Evolutionary conservation across 2,113 vertebrate genomes (phyloP).

Genomic region (Archilochus colubris): DNA sequence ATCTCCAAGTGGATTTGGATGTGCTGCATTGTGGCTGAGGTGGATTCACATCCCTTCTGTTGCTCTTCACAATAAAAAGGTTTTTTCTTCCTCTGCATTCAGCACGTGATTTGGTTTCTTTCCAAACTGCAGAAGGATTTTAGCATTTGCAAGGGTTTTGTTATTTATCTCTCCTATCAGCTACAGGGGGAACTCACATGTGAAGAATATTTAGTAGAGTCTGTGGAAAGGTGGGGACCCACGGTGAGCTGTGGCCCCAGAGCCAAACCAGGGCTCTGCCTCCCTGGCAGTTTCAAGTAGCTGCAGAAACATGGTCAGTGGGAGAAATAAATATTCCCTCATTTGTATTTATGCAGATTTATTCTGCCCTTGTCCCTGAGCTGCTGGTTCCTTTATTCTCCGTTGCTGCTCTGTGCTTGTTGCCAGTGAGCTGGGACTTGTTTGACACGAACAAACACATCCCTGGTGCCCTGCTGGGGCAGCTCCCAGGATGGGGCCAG

Average conservation of each 20-base stretch:
- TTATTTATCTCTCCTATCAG: slow-evolving; percentile 29
- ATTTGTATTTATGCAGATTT: slow-evolving; percentile 50
- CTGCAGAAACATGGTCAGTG: neutral
- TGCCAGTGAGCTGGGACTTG: neutral
- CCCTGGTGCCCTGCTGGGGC: neutral
- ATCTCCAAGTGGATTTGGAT: slow-evolving; percentile 1
- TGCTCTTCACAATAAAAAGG: slow-evolving; percentile 28
- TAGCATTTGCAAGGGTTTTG: slow-evolving; percentile 9
- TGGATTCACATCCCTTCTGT: neutral
- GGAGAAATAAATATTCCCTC: neutral
- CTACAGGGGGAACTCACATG: neutral
- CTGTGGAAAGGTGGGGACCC: neutral
- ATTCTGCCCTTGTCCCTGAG: slow-evolving; percentile 32
- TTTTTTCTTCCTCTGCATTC: slow-evolving; percentile 53
- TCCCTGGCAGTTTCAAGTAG: neutral
- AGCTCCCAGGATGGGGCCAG: neutral
- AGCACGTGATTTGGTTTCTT: neutral
- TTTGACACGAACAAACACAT: neutral
- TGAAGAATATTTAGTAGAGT: neutral
- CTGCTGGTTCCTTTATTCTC: neutral
- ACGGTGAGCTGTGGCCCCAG: accelerated
- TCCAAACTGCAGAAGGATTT: slow-evolving; percentile 16
- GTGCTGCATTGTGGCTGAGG: neutral
- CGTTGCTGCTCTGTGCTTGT: neutral
- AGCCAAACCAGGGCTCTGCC: accelerated